These are phyloP conservation scores for Setophaga coronata DNA, from an alignment of 2,113 vertebrate genomes.

Conservation along the genomic window DNA sequence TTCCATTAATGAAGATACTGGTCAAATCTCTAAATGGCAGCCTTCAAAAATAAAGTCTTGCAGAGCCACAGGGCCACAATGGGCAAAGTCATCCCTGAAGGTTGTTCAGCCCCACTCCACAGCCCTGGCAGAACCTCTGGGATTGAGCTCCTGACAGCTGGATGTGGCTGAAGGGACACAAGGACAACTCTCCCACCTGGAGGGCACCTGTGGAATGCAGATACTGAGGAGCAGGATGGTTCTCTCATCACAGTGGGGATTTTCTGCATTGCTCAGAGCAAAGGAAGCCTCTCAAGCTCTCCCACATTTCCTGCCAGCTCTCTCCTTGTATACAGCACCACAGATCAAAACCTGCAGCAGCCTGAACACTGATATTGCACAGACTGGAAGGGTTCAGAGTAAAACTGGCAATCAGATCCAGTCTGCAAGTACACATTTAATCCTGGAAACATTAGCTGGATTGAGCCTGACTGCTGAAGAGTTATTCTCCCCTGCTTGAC, in stretches of 20 bases:
- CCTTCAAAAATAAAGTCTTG: neutral
- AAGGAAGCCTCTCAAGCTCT: neutral
- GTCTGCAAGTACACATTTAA: neutral
- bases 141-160: neutral
- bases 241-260: neutral
- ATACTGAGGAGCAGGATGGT: neutral
- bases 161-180: neutral
- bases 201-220: neutral
- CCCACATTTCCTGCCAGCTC: neutral
- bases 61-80: fast-evolving
- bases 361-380: neutral
- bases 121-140: neutral
- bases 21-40: neutral
- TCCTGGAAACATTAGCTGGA: neutral
- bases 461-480: slow-evolving; percentile 31
- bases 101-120: fast-evolving
- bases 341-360: neutral
- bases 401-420: neutral
- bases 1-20: neutral
- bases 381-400: neutral
- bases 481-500: slow-evolving; percentile 32
- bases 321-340: neutral
- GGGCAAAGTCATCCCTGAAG: neutral
- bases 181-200: fast-evolving
- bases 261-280: neutral